Base-by-base conservation (phyloP, 2,888 invertebrate species). In the Yponomeuta evonymella region DNA sequence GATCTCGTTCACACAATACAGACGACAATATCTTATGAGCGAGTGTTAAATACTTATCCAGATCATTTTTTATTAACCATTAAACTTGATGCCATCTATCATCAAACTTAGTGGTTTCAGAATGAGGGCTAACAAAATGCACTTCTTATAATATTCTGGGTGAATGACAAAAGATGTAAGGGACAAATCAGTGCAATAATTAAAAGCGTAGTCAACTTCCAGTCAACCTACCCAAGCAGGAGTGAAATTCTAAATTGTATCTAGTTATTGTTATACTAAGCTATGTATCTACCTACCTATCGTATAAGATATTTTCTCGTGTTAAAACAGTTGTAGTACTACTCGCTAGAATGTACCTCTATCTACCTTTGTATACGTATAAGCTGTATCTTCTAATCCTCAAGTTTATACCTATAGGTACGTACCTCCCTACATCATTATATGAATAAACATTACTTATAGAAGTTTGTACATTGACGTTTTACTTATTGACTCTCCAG, bases 371-470 rank as follows among this genome's bases (percentile, higher is more conserved):
- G 64, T 64, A 23, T 80, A 77, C 78, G 76, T 74, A 79, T 77
- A 76, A 78, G 29, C 75, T 81, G 81, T 83, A 83, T 81, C 80
- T 80, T 76, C 75, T 75, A 76, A 79, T 82, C 82, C 80, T 80
- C 83, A 12, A 68, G 82, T 83, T 82, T 85, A 85, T 84, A 87
- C 83, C 80, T 83, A 79, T 48, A 23, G 4, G 2, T 36, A 43
- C 43, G 6, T 43, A 43, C 43, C 43, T 8, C 1, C 43, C 8
- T 43, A 43, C 63, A 86, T 80, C 79, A 10, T 10, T 79, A 81
- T 85, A 83, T 80, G 78, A 86, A 86, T 85, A 87, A 86, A 88
- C 79, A 15, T 62, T 69, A 88, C 86, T 88, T 67, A 87, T 86
- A 89, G 88, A 85, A 82, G 85, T 88, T 89, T 87, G 84, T 86